phyloP scores from a whole-genome alignment of 2,113 vertebrate species.

The Oxyruncus cristatus region DNA sequence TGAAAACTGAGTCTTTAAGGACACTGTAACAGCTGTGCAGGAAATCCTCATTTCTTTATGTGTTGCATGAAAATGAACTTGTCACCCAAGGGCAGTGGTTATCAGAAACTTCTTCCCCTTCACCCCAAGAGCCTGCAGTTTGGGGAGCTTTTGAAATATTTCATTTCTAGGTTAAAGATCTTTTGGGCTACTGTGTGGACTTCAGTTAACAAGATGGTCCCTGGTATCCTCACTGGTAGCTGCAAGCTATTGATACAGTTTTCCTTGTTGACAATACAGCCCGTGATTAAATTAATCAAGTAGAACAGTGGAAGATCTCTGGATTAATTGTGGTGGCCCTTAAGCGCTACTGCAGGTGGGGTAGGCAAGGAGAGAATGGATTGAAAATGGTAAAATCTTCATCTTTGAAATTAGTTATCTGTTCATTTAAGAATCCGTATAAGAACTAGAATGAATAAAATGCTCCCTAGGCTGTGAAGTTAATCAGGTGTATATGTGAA shows the following conservation, averaged over 20 bases:
- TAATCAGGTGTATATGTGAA: accelerated
- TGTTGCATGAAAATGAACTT: background rate
- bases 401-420: background rate
- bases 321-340: background rate
- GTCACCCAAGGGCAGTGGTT: background rate
- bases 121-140: background rate
- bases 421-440: background rate
- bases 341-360: background rate
- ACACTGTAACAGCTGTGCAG: background rate
- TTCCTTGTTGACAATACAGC: background rate
- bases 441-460: background rate
- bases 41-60: background rate
- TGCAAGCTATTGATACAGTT: background rate
- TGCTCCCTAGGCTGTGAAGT: background rate
- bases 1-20: background rate
- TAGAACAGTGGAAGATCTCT: background rate
- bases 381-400: background rate
- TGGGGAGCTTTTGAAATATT: background rate
- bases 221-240: background rate
- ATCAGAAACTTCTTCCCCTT: background rate
- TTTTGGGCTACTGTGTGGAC: background rate
- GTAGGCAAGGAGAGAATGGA: background rate
- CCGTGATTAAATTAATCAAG: background rate
- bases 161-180: background rate
- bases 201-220: background rate